These are phyloP conservation scores for Ophthalmolycus amberensis DNA, from an alignment of 2,113 vertebrate genomes.

Conservation along the genomic window DNA sequence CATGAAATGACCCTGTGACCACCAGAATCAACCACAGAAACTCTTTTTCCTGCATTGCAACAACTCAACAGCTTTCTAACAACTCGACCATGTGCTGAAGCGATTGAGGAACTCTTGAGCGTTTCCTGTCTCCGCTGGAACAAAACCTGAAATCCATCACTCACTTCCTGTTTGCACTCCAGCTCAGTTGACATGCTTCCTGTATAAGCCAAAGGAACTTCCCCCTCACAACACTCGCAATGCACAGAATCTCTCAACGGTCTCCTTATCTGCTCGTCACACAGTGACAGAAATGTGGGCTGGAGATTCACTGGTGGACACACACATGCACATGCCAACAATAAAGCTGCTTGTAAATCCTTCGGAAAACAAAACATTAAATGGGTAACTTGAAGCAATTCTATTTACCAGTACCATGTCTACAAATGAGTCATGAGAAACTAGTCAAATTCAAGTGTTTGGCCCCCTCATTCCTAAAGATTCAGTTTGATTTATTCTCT, in stretches of 20 bases:
- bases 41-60: slow-evolving; percentile 35
- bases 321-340: slow-evolving; percentile 11
- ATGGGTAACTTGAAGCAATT: neutral
- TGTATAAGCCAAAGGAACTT: slow-evolving; percentile 69
- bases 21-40: neutral
- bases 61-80: slow-evolving; percentile 45
- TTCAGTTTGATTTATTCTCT: neutral
- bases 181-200: slow-evolving; percentile 74
- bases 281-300: slow-evolving; percentile 43
- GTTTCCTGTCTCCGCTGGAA: slow-evolving; percentile 49
- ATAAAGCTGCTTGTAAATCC: neutral
- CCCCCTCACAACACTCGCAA: slow-evolving; percentile 59
- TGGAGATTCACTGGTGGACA: slow-evolving; percentile 23
- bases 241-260: slow-evolving; percentile 54
- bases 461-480: neutral
- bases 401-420: neutral
- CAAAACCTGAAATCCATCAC: slow-evolving; percentile 68
- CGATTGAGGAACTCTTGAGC: slow-evolving; percentile 46
- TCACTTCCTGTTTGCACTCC: slow-evolving; percentile 72
- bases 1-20: neutral
- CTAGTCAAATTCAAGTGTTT: neutral
- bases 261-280: slow-evolving; percentile 69
- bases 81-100: slow-evolving; percentile 36
- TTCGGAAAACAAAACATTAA: slow-evolving; percentile 4
- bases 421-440: neutral